Base-by-base conservation (phyloP, 2,888 invertebrate species). In the Himalopsyche anomala region DNA sequence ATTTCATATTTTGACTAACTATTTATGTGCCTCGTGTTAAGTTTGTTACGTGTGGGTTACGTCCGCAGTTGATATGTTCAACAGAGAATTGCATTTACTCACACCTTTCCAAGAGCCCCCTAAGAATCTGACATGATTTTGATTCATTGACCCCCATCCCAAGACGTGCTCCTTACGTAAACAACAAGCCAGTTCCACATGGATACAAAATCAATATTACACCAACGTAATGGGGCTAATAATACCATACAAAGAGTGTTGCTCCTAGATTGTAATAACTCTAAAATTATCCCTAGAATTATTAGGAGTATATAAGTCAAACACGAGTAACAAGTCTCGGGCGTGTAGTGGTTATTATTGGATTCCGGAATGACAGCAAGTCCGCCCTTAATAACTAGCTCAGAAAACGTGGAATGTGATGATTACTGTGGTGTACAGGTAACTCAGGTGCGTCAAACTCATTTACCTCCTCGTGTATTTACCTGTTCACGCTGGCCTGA, bases 351-450 rank as follows among this genome's bases (percentile, higher is more conserved):
- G 85, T 80, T 84, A 87, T 85, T 81, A 84, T 84, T 62, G 82
- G 82, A 82, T 84, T 82, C 84, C 82, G 45, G 56, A 79, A 80
- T 45, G 84, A 86, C 86, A 86, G 84, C 81, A 17, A 82, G 80
- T 15, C 62, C 79, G 82, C 62, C 81, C 84, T 74, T 87, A 87
- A 87, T 87, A 87, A 86, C 82, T 56, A 62, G 74, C 69, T 81
- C 42, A 74, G 79, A 82, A 84, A 84, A 74, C 69, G 45, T 79
- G 87, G 85, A 85, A 87, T 87, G 87, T 42, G 87, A 85, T 84
- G 86, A 87, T 87, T 87, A 83, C 83, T 74, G 85, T 82, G 19
- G 85, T 82, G 19, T 74, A 74, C 74, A 45, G 15, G 80, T 19
- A 62, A 62, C n/a, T 62, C 38, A 42, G 36, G 54, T 62, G 74